Conservation (phyloP, 2,888 invertebrate genomes). For the Drosophila borborema region DNA sequence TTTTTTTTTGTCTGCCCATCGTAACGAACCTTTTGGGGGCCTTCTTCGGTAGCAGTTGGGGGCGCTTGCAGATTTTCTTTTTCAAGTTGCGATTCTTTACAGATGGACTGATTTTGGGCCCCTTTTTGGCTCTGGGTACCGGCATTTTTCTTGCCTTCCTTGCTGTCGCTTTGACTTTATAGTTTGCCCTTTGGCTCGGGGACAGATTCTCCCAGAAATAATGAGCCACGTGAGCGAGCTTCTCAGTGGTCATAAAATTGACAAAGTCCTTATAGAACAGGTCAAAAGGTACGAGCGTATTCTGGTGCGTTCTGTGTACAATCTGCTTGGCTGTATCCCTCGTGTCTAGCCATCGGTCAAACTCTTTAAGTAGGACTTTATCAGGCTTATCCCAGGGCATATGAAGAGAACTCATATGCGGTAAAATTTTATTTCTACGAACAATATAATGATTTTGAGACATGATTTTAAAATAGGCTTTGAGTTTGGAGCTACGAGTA, state of each 20-base stretch:
- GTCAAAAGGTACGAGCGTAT: neutral
- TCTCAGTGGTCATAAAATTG: constrained; percentile 7
- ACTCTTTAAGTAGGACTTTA: neutral
- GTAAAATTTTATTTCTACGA: neutral
- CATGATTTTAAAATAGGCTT: neutral
- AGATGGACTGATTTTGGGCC: neutral
- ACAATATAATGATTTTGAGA: too few relatives aligned
- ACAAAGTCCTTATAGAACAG: constrained; percentile 16
- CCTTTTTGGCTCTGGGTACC: neutral
- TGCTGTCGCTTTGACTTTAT: neutral
- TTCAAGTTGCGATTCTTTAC: neutral
- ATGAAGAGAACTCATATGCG: neutral
- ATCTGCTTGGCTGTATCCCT: neutral
- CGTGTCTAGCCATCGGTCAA: neutral
- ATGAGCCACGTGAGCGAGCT: neutral
- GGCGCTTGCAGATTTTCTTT: neutral
- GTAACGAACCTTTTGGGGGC: neutral
- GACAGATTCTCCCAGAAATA: constrained; percentile 8
- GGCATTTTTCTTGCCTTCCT: neutral
- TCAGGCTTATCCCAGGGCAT: neutral
- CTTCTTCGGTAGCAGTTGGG: too few relatives aligned
- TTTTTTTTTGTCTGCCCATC: neutral
- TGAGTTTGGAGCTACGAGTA: constrained; percentile 9
- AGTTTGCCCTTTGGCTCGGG: neutral
- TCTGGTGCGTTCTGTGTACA: too few relatives aligned